Evolutionary conservation across 2,888 invertebrate genomes (phyloP).

Genomic region (Lasiommata megera): DNA sequence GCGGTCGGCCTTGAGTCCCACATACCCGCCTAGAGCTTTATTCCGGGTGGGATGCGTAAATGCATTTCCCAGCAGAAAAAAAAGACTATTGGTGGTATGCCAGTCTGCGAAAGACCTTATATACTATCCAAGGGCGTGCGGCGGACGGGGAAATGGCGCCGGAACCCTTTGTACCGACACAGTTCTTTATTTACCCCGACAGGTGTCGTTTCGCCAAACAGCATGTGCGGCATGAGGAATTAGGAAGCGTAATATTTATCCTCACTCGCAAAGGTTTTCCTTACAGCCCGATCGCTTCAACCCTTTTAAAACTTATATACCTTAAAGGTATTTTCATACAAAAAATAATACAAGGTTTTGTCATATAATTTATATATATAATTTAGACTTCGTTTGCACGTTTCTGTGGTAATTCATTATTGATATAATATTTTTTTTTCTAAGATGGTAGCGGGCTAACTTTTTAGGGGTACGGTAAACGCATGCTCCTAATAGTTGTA

Average conservation of each 20-base stretch:
- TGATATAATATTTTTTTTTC: no score
- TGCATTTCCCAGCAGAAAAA: no score
- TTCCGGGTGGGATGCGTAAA: no score
- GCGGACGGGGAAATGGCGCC: constrained; percentile 49
- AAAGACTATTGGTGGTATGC: not conserved
- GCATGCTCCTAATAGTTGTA: no score
- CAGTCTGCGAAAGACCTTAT: constrained; percentile 29
- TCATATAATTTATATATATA: no score
- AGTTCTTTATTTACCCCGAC: constrained; percentile 42
- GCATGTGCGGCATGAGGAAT: constrained; percentile 28
- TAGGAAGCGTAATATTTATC: constrained; percentile 24
- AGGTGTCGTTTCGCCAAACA: constrained; percentile 43
- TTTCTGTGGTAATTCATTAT: no score
- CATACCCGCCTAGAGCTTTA: no score
- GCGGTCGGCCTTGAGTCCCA: no score
- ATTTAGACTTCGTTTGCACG: no score
- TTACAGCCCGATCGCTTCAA: constrained; percentile 4
- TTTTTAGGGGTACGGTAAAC: no score
- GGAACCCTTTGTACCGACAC: constrained; percentile 45
- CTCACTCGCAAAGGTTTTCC: constrained; percentile 24
- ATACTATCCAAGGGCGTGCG: constrained; percentile 39
- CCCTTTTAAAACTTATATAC: not conserved
- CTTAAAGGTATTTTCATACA: not conserved
- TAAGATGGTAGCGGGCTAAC: no score
- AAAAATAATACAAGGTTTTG: no score